These are phyloP conservation scores for Oryzias curvinotus DNA, from an alignment of 2,113 vertebrate genomes.

Conservation along the genomic window DNA sequence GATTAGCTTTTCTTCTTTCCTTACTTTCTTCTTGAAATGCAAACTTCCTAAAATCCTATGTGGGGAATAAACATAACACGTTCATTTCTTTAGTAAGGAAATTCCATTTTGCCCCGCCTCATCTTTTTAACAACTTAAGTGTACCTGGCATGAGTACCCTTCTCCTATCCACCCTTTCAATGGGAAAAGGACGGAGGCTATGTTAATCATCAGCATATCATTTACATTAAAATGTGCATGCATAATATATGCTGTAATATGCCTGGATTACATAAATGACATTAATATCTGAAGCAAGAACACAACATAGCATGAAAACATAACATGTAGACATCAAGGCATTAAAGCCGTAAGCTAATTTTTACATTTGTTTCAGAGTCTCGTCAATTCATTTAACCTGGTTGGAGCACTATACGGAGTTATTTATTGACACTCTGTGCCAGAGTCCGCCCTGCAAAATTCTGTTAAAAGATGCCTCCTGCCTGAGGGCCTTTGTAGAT, in stretches of 20 bases:
- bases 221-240: constrained; percentile 48
- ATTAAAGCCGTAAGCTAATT: constrained; percentile 23
- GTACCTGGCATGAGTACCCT: constrained; percentile 21
- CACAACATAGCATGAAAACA: constrained; percentile 13
- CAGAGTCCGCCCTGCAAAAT: constrained; percentile 29
- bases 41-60: constrained; percentile 47
- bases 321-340: constrained; percentile 22
- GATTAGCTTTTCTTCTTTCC: constrained; percentile 54
- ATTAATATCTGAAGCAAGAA: constrained; percentile 20
- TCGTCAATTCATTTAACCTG: constrained; percentile 7
- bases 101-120: constrained; percentile 26
- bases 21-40: constrained; percentile 54
- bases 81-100: constrained; percentile 22
- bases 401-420: constrained; percentile 10
- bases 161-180: constrained; percentile 33
- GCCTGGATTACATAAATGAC: constrained; percentile 43
- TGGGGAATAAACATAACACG: constrained; percentile 28
- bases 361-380: constrained; percentile 27
- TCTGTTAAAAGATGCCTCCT: constrained; percentile 27
- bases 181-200: constrained; percentile 37
- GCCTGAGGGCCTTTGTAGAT: constrained; percentile 31
- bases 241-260: constrained; percentile 62
- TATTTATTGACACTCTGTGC: constrained; percentile 32
- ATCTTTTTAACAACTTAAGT: constrained; percentile 16
- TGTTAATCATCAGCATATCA: constrained; percentile 55